A percentile compares a stretch with the other conserved stretches of the same genome.
Conservation (phyloP, 1,140 invertebrate species). For the Octopus bimaculoides region DNA sequence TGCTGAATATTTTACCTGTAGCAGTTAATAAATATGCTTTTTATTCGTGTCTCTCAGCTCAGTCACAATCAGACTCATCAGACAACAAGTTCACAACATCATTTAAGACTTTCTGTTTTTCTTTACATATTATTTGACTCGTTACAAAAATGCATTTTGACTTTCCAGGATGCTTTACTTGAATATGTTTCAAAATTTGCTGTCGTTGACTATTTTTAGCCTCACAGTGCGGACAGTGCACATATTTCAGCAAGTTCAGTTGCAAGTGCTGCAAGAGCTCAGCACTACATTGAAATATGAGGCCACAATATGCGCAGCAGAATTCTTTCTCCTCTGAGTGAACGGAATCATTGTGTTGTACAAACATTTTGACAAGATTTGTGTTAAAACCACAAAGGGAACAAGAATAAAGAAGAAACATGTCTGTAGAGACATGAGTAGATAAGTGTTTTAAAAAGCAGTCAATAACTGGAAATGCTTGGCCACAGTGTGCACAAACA, state of each 20-base stretch:
- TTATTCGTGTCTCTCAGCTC: no score
- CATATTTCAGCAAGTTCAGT: background rate
- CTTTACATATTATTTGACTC: background rate
- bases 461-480: background rate
- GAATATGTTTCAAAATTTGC: background rate
- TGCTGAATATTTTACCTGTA: no score
- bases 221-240: background rate
- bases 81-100: background rate
- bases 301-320: background rate
- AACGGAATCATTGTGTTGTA: background rate
- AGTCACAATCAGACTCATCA: background rate
- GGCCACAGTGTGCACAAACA: background rate
- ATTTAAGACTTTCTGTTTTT: background rate
- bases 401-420: conserved; percentile 1
- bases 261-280: background rate
- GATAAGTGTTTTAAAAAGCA: background rate
- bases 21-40: no score
- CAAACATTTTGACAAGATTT: background rate
- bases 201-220: background rate
- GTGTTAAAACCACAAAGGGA: background rate
- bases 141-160: background rate
- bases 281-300: background rate
- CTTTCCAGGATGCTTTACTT: background rate
- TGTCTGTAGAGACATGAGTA: background rate
- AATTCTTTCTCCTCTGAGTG: background rate